phyloP scores from a whole-genome alignment of 2,113 vertebrate species.

The Gavia stellata region DNA sequence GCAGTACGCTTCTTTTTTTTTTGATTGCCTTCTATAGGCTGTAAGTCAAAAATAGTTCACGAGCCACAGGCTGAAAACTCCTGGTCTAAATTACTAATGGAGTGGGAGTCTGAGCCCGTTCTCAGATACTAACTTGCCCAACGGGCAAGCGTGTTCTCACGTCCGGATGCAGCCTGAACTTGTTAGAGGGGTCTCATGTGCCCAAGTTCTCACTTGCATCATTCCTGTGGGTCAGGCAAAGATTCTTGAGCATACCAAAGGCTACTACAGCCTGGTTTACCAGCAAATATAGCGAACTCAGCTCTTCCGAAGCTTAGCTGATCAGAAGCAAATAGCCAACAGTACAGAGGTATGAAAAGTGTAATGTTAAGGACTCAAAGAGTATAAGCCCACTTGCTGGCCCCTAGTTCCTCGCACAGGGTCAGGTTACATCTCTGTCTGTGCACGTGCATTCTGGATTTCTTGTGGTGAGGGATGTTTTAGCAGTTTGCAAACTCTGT shows the following conservation, averaged over 20 bases:
- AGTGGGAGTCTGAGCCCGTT: neutral
- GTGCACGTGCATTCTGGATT: neutral
- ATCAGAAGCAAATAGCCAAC: neutral
- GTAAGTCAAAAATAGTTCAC: neutral
- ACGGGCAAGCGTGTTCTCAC: neutral
- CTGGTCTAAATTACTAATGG: neutral
- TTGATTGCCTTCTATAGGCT: neutral
- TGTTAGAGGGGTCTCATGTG: neutral
- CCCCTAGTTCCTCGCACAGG: neutral
- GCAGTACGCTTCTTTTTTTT: neutral
- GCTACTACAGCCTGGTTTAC: neutral
- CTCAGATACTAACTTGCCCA: conserved; percentile 3
- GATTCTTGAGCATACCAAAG: neutral
- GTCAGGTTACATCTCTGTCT: neutral
- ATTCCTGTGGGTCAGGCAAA: neutral
- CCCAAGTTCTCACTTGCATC: neutral
- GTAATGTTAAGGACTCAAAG: neutral
- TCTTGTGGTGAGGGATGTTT: neutral
- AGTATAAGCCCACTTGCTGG: neutral
- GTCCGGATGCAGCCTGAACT: neutral
- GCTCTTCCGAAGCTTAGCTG: neutral
- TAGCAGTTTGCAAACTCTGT: neutral
- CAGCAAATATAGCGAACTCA: neutral
- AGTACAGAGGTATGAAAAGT: neutral
- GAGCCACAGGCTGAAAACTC: neutral